Evolutionary conservation across 2,797 vertebrate species (phyloP).

Genomic region (Hippocampus kuda): DNA sequence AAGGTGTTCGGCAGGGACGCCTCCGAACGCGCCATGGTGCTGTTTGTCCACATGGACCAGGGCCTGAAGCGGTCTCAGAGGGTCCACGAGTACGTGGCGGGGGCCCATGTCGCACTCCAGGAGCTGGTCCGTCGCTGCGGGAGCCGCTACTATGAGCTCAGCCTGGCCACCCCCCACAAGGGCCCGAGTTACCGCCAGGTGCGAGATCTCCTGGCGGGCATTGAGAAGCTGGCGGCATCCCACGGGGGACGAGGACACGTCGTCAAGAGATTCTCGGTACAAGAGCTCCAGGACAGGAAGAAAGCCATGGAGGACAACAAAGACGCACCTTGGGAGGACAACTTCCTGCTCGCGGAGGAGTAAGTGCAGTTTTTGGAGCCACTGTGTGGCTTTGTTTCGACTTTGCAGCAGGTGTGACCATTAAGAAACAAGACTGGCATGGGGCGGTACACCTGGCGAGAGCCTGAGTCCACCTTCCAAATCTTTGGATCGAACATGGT

Average conservation of each 20-base stretch:
- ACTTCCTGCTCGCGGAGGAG: conserved; percentile 18
- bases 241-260: conserved; percentile 21
- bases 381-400: neutral
- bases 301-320: conserved; percentile 9
- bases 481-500: too few species aligned
- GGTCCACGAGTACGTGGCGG: conserved; percentile 30
- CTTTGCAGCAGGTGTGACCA: neutral
- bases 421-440: neutral
- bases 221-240: conserved; percentile 38
- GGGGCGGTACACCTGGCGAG: too few species aligned
- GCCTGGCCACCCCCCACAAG: conserved; percentile 21
- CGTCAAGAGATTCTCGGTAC: conserved; percentile 31
- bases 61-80: conserved; percentile 18
- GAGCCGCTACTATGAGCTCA: conserved; percentile 41
- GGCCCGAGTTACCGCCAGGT: conserved; percentile 41
- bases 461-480: too few species aligned
- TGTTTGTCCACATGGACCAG: conserved; percentile 29
- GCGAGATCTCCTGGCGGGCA: conserved; percentile 35
- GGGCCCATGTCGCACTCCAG: conserved; percentile 29
- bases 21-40: conserved; percentile 25
- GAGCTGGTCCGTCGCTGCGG: conserved; percentile 33
- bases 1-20: conserved; percentile 41
- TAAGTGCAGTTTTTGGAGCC: neutral
- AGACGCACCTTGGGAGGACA: conserved; percentile 4
- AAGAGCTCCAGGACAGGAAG: conserved; percentile 36